These are phyloP conservation scores for Lepidurus packardi DNA, from an alignment of 1,140 invertebrate genomes.

Conservation along the genomic window DNA sequence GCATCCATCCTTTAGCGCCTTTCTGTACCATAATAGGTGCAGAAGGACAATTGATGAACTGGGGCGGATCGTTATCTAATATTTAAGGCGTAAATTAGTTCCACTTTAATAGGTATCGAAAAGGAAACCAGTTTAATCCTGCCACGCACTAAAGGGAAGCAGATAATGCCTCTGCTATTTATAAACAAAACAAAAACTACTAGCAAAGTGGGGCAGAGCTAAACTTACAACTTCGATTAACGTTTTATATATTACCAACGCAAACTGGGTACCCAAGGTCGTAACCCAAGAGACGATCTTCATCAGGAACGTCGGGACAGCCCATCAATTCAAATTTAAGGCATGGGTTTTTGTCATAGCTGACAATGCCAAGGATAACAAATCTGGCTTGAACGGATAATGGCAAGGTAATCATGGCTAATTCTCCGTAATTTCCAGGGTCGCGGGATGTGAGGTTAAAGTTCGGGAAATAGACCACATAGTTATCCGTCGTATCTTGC, in stretches of 20 bases:
- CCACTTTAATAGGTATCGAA: neutral
- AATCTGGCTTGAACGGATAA: conserved; percentile 88
- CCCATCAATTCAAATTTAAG: conserved; percentile 94
- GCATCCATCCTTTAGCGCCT: conserved; percentile 72
- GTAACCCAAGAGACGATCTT: conserved; percentile 74
- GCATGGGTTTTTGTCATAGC: conserved; percentile 93
- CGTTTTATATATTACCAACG: conserved; percentile 57
- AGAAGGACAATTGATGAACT: conserved; percentile 91
- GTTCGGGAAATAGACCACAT: conserved; percentile 93
- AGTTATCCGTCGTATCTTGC: conserved; percentile 84
- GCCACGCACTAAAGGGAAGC: neutral
- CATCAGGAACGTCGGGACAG: conserved; percentile 71
- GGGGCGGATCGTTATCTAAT: conserved; percentile 86
- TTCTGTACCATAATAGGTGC: conserved; percentile 84
- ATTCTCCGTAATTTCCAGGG: conserved; percentile 87
- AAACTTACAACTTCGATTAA: neutral
- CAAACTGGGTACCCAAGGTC: conserved; percentile 90
- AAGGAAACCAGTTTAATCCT: neutral
- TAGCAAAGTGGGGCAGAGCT: neutral
- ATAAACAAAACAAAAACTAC: conserved; percentile 32
- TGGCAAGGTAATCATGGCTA: conserved; percentile 90
- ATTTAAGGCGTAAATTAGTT: conserved; percentile 34
- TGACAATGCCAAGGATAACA: conserved; percentile 86
- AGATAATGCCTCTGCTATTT: neutral
- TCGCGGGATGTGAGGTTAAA: conserved; percentile 89